Base-by-base conservation (phyloP, 2,113 vertebrate species). In the Xenopus borealis region DNA sequence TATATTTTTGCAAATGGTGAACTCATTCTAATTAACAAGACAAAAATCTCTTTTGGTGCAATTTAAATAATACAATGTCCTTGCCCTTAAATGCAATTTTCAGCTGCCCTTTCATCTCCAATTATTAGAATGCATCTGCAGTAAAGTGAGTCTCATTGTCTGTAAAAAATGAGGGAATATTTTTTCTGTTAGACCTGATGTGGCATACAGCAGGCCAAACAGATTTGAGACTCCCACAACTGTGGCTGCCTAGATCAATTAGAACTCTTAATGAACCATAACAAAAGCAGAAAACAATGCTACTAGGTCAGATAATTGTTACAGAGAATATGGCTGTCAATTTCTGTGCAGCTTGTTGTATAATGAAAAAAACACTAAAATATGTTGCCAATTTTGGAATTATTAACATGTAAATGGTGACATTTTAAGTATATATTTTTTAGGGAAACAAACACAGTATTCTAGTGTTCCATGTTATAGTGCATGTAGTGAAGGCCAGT, bases 1-100 rank as follows among this genome's bases (percentile, higher is more conserved):
- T 77, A 70, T 77, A 11, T 50, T 77, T 77, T 57, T 77, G 74
- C 47, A 77, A 77, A 77, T 30, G 62, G 74, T 77, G 66, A 77
- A 70, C 74, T 47, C 53, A 70, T 67, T 70, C 74, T 77, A 77
- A 77, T 77, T 77, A 77, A 70, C 66, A 70, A 77, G 74, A 77
- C 74, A 77, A 77, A 75, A 77, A 70, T 70, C 58, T 77, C 74
- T 77, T 77, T 57, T 18, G 67, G 66, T 63, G 58, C 67, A 64
- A 77, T 77, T 64, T 75, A 75, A 69, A 44, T 44, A 63, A 69
- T 67, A 75, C 64, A 58, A 27, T 57, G 59, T 64, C 23, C 66
- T 77, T 57, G 57, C 47, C 47, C 52, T 55, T n/a, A 62, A 70
- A 63, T 64, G 74, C 74, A 70, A 77, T 70, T 68, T 63, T 77